Base-by-base conservation (phyloP, 2,888 invertebrate species). In the Diplazon laetatorius region DNA sequence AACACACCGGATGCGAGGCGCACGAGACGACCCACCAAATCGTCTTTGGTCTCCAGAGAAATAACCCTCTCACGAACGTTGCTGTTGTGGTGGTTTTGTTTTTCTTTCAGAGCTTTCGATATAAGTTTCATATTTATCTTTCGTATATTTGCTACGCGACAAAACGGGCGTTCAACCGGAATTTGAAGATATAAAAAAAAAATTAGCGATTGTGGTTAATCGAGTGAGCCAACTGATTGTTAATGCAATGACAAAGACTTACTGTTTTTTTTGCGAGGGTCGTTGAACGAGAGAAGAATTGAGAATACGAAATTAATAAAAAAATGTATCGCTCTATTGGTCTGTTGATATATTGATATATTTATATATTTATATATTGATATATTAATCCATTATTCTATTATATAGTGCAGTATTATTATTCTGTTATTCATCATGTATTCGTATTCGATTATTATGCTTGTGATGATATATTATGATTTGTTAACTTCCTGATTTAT, bases 1-100 rank as follows among this genome's bases (percentile, higher is more conserved):
- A 70, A 66, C 65, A 52, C 42, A 78, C 78, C 78, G 78, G 74
- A 74, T 75, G 68, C 59, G 30, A 50, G n/a, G n/a, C n/a, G n/a
- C n/a, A 25, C 10, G 48, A 25, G 50, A 37, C 30, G 65, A 46
- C 46, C 30, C 22, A 62, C 62, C 5, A 60, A 35, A 20, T 37
- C 39, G 22, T 37, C 37, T 37, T n/a, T 37, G n/a, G 62, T 57
- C 30, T 65, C 76, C 62, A 70, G 60, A 62, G 46, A 71, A 37
- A 70, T 25, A 18, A 60, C 50, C 25, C 55, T 39, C 39, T 48
- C n/a, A 30, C 4, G 5, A 3, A n/a, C 30, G n/a, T 48, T 63
- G n/a, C 37, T 50, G 12, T 22, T 22, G n/a, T n/a, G n/a, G n/a
- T n/a, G n/a, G n/a, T 44, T 22, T 12, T 10, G 25, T 59, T 22